These are phyloP conservation scores for Orchesella cincta DNA, from an alignment of 1,140 invertebrate species.

Conservation along the genomic window DNA sequence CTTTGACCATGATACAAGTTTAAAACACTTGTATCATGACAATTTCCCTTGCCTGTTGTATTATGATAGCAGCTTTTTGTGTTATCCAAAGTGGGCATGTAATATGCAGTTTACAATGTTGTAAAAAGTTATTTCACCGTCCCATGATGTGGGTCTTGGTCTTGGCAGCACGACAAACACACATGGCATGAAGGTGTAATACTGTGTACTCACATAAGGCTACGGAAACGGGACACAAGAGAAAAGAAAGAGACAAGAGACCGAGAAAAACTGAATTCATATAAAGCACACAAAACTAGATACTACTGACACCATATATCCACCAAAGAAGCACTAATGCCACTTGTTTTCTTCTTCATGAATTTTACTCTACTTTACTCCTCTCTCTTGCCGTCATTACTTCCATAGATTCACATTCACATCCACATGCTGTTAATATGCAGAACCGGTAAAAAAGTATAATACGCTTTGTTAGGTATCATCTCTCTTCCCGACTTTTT, in stretches of 20 bases:
- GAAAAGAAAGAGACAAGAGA: background rate
- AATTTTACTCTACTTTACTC: too few relatives aligned
- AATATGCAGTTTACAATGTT: background rate
- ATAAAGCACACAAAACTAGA: too few relatives aligned
- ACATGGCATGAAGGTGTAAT: background rate
- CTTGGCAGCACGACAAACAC: background rate
- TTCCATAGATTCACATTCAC: too few relatives aligned
- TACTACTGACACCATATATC: background rate
- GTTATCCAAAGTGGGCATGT: background rate
- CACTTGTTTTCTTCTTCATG: background rate
- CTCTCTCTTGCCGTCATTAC: too few relatives aligned
- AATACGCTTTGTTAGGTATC: background rate
- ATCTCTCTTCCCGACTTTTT: background rate
- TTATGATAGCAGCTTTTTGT: background rate
- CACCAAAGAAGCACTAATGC: background rate
- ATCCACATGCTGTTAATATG: background rate
- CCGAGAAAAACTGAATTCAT: background rate
- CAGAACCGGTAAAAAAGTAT: background rate
- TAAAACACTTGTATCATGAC: background rate
- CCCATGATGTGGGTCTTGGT: background rate
- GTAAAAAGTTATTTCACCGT: slow-evolving; percentile 19
- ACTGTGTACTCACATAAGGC: background rate
- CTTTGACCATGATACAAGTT: too few relatives aligned
- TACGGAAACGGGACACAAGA: background rate
- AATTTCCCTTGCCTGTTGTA: background rate